phyloP scores from a whole-genome alignment of 2,888 invertebrate genomes.

The Volucella inanis region DNA sequence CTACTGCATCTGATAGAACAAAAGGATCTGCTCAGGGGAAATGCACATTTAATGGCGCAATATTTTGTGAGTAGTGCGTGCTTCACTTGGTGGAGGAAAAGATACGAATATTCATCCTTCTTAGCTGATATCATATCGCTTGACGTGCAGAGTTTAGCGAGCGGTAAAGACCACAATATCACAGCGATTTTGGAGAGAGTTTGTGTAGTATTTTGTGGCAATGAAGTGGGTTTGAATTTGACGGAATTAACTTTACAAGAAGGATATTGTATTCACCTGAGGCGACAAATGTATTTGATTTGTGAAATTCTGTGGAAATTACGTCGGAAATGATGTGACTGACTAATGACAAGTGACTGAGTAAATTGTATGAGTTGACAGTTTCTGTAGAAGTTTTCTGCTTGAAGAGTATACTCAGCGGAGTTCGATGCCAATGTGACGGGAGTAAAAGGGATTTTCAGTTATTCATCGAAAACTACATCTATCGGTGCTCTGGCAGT shows the following conservation, averaged over 20 bases:
- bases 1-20: constrained; percentile 50
- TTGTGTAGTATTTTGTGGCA: constrained; percentile 34
- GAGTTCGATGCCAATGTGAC: too few relatives aligned
- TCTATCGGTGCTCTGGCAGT: too few relatives aligned
- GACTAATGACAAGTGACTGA: neutral
- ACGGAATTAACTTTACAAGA: constrained; percentile 10
- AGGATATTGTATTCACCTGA: neutral
- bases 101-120: neutral
- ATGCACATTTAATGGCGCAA: constrained; percentile 59
- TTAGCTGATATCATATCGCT: constrained; percentile 10
- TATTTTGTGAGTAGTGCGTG: constrained; percentile 50
- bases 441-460: too few relatives aligned
- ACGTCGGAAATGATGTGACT: neutral
- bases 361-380: too few relatives aligned
- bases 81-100: neutral
- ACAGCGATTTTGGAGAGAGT: constrained; percentile 21
- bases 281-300: constrained; percentile 50
- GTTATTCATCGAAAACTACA: too few relatives aligned
- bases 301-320: constrained; percentile 24
- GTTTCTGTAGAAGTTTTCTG: too few relatives aligned
- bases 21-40: constrained; percentile 63
- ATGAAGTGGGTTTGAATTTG: constrained; percentile 24
- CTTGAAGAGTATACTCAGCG: too few relatives aligned
- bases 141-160: constrained; percentile 20
- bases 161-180: constrained; percentile 10